Percentiles rank a stretch among this genome's conserved stretches.
Evolutionary conservation across 2,888 invertebrate genomes (phyloP).

Genomic region (Lasioglossum malachurum): DNA sequence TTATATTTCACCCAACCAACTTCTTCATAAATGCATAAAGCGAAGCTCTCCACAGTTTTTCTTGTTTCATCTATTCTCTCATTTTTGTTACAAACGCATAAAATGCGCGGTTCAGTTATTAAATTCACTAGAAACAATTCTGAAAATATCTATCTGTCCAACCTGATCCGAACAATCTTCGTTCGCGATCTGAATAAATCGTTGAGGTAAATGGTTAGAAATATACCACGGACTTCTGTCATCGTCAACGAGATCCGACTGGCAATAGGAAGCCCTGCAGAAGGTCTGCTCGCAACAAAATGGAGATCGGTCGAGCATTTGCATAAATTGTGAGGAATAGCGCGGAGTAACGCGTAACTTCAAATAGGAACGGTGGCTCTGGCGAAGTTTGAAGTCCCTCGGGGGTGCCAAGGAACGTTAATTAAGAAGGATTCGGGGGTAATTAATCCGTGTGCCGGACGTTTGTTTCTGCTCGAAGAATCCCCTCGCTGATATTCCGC

Average conservation of each 20-base stretch:
- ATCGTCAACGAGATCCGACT: neutral
- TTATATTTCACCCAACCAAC: no score
- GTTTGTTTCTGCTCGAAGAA: constrained; percentile 50
- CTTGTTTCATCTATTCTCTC: no score
- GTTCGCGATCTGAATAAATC: neutral
- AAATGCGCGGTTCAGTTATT: neutral
- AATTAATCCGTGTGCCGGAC: constrained; percentile 55
- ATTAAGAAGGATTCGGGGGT: constrained; percentile 46
- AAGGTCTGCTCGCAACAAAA: neutral
- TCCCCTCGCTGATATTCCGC: constrained; percentile 24
- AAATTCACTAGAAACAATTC: neutral
- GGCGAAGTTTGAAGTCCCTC: constrained; percentile 27
- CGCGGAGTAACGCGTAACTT: constrained; percentile 22
- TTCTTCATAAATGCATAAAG: no score
- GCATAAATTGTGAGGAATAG: constrained; percentile 35
- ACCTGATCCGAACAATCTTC: neutral
- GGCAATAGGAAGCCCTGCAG: neutral
- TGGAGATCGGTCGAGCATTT: constrained; percentile 27
- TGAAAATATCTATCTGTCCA: neutral
- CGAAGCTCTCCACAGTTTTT: no score
- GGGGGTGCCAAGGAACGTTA: constrained; percentile 17
- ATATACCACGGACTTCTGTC: neutral
- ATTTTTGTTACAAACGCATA: no score
- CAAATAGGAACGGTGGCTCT: constrained; percentile 32
- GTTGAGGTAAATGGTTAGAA: neutral